Evolutionary conservation across 2,797 vertebrate genomes (phyloP).

Genomic region (Staurois parvus): DNA sequence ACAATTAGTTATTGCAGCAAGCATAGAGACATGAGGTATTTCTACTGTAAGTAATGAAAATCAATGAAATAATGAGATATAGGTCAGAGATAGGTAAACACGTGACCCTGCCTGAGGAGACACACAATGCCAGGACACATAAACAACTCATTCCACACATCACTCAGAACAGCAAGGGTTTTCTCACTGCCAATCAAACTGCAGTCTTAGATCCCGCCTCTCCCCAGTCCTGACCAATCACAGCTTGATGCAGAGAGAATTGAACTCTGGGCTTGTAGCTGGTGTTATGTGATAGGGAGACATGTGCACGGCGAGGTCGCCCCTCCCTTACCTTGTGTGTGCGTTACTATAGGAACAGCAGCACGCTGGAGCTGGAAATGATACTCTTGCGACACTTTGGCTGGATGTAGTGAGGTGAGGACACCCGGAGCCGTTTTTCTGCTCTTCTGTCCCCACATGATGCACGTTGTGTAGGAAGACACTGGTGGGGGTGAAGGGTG

Average conservation of each 20-base stretch:
- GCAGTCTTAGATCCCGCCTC: background rate
- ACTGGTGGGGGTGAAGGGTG: background rate
- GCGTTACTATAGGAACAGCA: constrained; percentile 47
- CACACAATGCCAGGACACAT: background rate
- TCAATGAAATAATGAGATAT: too few relatives aligned
- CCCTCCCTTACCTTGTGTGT: background rate
- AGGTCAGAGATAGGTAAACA: too few relatives aligned
- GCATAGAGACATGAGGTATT: too few relatives aligned
- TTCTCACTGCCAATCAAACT: constrained; percentile 11
- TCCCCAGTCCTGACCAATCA: background rate
- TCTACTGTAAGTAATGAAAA: too few relatives aligned
- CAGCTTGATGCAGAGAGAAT: background rate
- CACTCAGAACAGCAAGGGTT: background rate
- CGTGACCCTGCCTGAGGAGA: too few relatives aligned
- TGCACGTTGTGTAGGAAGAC: too few relatives aligned
- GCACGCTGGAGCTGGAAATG: constrained; percentile 45
- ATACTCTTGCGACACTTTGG: background rate
- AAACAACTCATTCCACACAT: background rate
- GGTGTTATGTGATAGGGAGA: background rate
- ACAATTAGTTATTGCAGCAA: too few relatives aligned
- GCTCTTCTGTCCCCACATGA: background rate
- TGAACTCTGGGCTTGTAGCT: background rate
- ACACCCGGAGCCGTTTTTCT: background rate
- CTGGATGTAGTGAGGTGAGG: background rate
- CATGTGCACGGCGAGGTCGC: background rate